These are phyloP conservation scores for Tretioscincus oriximinensis DNA, from an alignment of 2,113 vertebrate genomes.

Conservation along the genomic window DNA sequence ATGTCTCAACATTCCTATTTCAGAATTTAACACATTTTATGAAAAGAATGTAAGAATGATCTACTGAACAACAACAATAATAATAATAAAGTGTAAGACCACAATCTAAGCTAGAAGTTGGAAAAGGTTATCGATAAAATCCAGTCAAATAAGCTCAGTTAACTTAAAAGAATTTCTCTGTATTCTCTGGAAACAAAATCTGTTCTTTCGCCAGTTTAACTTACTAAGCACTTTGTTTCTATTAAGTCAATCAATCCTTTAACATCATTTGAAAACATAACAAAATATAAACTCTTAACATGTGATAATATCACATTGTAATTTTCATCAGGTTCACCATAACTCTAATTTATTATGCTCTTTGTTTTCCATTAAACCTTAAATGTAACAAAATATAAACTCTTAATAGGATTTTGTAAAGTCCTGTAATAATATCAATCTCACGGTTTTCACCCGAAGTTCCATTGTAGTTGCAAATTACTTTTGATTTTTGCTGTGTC, in stretches of 20 bases:
- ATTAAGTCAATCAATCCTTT: neutral
- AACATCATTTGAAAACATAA: neutral
- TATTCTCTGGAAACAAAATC: neutral
- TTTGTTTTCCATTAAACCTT: no score
- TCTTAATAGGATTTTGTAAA: conserved; percentile 4
- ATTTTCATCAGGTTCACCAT: no score
- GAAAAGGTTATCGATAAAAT: neutral
- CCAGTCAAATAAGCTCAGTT: neutral
- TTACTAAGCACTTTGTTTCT: neutral
- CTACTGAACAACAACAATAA: neutral
- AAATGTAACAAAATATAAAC: neutral
- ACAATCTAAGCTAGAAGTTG: neutral
- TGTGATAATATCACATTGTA: neutral
- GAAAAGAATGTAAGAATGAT: neutral
- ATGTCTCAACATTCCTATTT: neutral
- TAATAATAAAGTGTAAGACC: no score
- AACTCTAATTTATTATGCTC: no score
- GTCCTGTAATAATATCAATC: neutral
- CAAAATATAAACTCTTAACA: neutral
- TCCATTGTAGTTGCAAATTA: neutral
- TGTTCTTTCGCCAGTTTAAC: no score
- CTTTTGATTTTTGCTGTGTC: conserved; percentile 25
- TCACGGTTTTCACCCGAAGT: neutral
- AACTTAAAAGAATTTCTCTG: neutral
- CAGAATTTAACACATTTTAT: neutral